Evolutionary conservation across 2,113 vertebrate genomes (phyloP), one percentile per base, ranked within the genome.

Genomic region (Dipodomys ordii): DNA sequence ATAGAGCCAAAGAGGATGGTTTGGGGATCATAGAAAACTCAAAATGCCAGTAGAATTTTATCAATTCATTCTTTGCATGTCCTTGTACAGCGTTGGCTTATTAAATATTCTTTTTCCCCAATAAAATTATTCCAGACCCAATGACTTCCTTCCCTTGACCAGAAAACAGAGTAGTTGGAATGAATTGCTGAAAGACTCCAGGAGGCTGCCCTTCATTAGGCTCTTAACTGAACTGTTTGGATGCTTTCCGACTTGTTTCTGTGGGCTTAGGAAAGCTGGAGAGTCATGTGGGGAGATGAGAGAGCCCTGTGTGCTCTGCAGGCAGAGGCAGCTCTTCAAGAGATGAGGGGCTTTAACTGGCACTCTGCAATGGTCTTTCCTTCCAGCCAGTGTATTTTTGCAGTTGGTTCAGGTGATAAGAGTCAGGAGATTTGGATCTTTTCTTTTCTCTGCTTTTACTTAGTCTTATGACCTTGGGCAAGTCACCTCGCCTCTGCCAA

Each of bases 101-200:
- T 72, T 93, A 87, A 87, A 44, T 94, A n/a, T 72, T 87, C 28
- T 67, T 65, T 81, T 76, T 53, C 53, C 53, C 62, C 57, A 91
- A 27, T 91, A 71, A 78, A 77, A 80, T 44, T 6, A 46, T 74
- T 90, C 35, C 68, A 93, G 71, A 32, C 32, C 32, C 67, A 57
- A 3, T 83, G 44, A 53, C 32, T 46, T 49, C 65, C 27, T n/a
- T 88, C 6, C 79, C 72, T 74, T 78, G 8, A 16, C 39, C 71
- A 71, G 80, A 80, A 69, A 78, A 69, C n/a, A 44, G 78, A 85
- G 25, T 0, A 30, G 7, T 30, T 65, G 28, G 77, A 72, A 64
- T 49, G 46, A 39, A 39, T 73, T 39, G 6, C 80, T 32, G 44
- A 9, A 39, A 67, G 28, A 25, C 62, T 79, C 77, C 22, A 10